These are phyloP conservation scores for Brotula barbata DNA, from an alignment of 2,797 vertebrate genomes.

Conservation along the genomic window DNA sequence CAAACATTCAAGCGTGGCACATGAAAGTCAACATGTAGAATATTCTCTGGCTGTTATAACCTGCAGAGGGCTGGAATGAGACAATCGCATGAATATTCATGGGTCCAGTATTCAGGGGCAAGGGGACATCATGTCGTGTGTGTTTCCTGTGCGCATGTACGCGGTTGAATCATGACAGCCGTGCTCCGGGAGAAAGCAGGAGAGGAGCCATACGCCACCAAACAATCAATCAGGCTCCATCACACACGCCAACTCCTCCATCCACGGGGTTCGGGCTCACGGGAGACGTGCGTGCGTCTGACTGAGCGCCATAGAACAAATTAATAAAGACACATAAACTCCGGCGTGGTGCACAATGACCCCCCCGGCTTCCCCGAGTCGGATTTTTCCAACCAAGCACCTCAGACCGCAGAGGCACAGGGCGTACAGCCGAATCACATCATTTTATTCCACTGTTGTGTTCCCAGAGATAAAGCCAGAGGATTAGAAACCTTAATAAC, in stretches of 20 bases:
- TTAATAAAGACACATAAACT: not conserved
- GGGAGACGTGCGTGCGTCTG: too few relatives aligned
- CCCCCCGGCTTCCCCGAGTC: not conserved
- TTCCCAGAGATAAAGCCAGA: not conserved
- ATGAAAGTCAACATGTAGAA: too few relatives aligned
- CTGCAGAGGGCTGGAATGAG: conserved; percentile 17
- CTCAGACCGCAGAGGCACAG: conserved; percentile 2
- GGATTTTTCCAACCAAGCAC: too few relatives aligned
- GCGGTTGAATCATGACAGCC: not conserved
- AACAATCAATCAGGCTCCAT: too few relatives aligned
- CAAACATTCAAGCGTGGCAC: too few relatives aligned
- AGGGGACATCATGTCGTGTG: conserved; percentile 9
- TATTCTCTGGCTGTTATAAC: conserved; percentile 19
- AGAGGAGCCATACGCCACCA: too few relatives aligned
- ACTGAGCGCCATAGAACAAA: too few relatives aligned
- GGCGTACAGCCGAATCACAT: not conserved
- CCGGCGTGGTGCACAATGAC: not conserved
- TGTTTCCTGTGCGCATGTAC: not conserved
- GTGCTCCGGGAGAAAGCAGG: not conserved
- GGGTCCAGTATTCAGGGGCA: conserved; percentile 20
- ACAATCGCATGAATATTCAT: conserved; percentile 45
- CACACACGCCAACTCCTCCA: too few relatives aligned
- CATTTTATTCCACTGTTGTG: not conserved
- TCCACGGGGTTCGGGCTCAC: too few relatives aligned
- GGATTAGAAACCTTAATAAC: not conserved